These are phyloP conservation scores for Onychorhynchus coronatus DNA, from an alignment of 2,113 vertebrate genomes.

Conservation along the genomic window DNA sequence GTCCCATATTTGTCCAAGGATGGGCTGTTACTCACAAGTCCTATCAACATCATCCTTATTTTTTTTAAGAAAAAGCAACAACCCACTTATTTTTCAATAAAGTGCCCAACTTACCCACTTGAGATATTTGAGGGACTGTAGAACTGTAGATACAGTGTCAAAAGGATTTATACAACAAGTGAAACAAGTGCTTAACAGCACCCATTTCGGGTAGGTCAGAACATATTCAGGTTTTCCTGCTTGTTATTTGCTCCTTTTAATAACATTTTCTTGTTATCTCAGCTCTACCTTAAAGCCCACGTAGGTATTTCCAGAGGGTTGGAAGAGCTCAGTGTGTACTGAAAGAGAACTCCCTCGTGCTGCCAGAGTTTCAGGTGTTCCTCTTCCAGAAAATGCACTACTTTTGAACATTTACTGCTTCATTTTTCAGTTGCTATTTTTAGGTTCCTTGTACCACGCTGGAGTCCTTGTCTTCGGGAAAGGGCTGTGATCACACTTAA, in stretches of 20 bases:
- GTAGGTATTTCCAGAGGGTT: not conserved
- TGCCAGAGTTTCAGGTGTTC: not conserved
- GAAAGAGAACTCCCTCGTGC: not conserved
- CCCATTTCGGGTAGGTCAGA: not conserved
- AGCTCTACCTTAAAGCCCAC: not conserved
- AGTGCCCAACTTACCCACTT: too few relatives aligned
- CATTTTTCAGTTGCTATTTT: not conserved
- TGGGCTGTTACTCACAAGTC: not conserved
- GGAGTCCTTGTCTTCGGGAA: not conserved
- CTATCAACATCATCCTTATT: too few relatives aligned
- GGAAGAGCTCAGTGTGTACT: not conserved
- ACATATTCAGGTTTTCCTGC: accelerated
- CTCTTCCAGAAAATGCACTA: not conserved
- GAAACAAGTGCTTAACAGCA: not conserved
- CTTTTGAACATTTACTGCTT: not conserved
- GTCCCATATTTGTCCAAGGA: accelerated
- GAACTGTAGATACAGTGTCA: accelerated
- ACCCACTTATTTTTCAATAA: not conserved
- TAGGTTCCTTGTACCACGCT: not conserved
- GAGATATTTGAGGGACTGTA: not conserved
- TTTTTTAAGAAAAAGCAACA: not conserved
- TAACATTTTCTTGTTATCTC: not conserved
- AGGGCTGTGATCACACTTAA: not conserved
- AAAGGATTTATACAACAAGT: too few relatives aligned
- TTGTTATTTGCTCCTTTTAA: not conserved